phyloP scores from a whole-genome alignment of 92 coral and sea anemone genomes.

The Porites cylindrica region DNA sequence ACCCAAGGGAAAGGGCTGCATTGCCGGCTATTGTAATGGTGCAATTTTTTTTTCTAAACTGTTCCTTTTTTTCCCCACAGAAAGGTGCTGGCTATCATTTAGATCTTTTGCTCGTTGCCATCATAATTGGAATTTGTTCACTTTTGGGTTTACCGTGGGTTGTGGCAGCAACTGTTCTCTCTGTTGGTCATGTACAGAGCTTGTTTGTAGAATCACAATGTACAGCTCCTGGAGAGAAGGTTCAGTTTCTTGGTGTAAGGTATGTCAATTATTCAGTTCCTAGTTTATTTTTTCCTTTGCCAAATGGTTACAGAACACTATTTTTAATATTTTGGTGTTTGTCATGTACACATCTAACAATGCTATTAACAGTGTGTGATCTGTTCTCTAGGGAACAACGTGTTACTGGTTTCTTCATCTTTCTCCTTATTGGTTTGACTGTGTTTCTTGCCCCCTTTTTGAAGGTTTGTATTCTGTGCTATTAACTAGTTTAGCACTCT shows the following conservation, averaged over 20 bases:
- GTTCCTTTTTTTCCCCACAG: conserved; percentile 44
- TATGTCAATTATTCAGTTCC: neutral
- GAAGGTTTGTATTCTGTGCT: conserved; percentile 68
- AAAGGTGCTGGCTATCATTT: conserved; percentile 99
- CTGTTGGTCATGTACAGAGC: conserved; percentile 97
- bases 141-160: conserved; percentile 97
- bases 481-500: neutral
- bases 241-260: conserved; percentile 97
- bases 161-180: conserved; percentile 96
- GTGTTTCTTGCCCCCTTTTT: conserved; percentile 90
- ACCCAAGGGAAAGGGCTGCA: no score
- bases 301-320: neutral
- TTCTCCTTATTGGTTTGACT: conserved; percentile 91
- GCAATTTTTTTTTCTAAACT: neutral
- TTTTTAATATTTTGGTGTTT: neutral
- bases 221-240: conserved; percentile 97
- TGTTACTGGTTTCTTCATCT: conserved; percentile 88
- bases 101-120: conserved; percentile 87
- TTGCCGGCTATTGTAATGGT: neutral
- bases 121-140: conserved; percentile 92
- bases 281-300: neutral
- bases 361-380: neutral
- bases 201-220: conserved; percentile 93
- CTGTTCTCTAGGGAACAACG: conserved; percentile 84
- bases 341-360: neutral